Evolutionary conservation across 2,797 vertebrate genomes (phyloP), one percentile per base, ranked within the genome.

Genomic region (Manis javanica): DNA sequence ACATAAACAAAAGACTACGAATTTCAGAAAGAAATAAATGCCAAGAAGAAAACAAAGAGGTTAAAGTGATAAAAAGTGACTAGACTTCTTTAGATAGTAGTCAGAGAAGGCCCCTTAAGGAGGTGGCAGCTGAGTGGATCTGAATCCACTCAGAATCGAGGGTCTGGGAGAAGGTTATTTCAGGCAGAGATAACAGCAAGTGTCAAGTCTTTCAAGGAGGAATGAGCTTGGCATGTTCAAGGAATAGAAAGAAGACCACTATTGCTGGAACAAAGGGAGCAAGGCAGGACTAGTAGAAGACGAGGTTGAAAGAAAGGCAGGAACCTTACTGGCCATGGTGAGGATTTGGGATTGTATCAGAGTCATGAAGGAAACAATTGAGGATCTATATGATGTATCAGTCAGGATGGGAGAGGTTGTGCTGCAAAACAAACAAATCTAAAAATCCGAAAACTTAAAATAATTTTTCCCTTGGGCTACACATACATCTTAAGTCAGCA

Each of bases 331-430:
- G 39, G 24, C 18, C 34, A 26, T 3, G 46, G 0, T 4, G 14
- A 81, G 37, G 19, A 14, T 55, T 14, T 19, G 49, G 16, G 18
- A 18, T 15, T 63, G 24, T 14, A 0, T 42, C 11, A 26, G 14
- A n/a, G 1, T 3, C 11, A 12, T 14, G n/a, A 34, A 39, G n/a
- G 14, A 78, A 74, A 14, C 4, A 9, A 10, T 0, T 2, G 49
- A 13, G 15, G 49, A 53, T 12, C 42, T 16, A 34, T 4, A 18
- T 1, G 9, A 1, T 31, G 1, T 21, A 5, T 63, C 63, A 14
- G 51, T 34, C 24, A 42, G 51, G 34, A 16, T 9, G n/a, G 49
- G 72, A 37, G 51, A 66, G 1, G 2, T 14, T 37, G 31, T 75
- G 64, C 66, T 14, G 7, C 11, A 9, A 11, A 61, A 71, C 46